These are phyloP conservation scores for Yponomeuta evonymella DNA, from an alignment of 2,888 invertebrate species.

Conservation along the genomic window DNA sequence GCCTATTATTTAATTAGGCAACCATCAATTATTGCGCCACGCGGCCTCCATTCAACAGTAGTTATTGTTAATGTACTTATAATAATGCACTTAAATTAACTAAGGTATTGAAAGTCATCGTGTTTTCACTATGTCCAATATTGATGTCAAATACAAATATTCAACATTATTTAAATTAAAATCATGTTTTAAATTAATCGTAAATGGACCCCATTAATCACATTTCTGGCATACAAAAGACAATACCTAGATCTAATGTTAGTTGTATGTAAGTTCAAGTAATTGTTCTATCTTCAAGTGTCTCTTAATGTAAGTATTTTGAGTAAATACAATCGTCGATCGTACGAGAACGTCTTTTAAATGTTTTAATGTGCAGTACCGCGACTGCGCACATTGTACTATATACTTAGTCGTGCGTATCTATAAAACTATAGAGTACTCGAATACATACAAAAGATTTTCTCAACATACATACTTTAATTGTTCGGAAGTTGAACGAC, in stretches of 20 bases:
- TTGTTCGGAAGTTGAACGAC: constrained; percentile 34
- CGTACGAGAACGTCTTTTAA: constrained; percentile 20
- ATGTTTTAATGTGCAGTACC: constrained; percentile 47
- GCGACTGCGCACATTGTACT: constrained; percentile 5
- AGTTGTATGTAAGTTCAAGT: constrained; percentile 72
- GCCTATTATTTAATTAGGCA: not conserved
- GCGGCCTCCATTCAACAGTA: constrained; percentile 53
- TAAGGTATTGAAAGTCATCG: constrained; percentile 45
- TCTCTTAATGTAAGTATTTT: constrained; percentile 70
- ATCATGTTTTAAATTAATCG: constrained; percentile 38
- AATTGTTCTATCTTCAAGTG: constrained; percentile 74
- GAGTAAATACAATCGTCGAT: constrained; percentile 38
- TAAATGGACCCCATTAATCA: constrained; percentile 57
- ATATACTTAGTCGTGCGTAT: not conserved
- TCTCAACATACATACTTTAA: constrained; percentile 34
- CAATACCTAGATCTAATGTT: constrained; percentile 77
- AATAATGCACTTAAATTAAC: constrained; percentile 44
- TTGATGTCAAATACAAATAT: constrained; percentile 56
- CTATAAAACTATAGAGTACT: constrained; percentile 10
- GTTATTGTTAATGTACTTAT: constrained; percentile 46
- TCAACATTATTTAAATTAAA: constrained; percentile 35
- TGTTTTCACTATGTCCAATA: constrained; percentile 42
- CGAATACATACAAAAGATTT: constrained; percentile 26
- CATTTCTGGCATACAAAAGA: constrained; percentile 74
- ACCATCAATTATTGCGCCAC: constrained; percentile 32